Conservation (phyloP, 2,888 invertebrate genomes). For the Aleiodes alternator region DNA sequence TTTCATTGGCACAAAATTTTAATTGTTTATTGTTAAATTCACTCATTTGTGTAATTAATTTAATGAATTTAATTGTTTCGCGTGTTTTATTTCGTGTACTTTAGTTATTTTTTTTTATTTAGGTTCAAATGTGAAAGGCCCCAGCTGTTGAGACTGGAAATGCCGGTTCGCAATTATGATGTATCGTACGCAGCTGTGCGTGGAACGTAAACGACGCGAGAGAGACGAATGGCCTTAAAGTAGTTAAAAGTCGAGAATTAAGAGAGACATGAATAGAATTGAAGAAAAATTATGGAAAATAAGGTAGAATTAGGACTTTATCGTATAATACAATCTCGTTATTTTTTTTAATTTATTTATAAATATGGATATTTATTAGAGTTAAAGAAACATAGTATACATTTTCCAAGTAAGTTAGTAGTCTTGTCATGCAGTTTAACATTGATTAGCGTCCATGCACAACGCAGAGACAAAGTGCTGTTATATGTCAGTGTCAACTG, state of each 20-base stretch:
- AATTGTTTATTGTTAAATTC: too few relatives aligned
- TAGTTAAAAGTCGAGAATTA: constrained; percentile 15
- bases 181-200: constrained; percentile 41
- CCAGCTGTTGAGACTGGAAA: constrained; percentile 40
- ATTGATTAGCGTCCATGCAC: constrained; percentile 58
- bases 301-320: neutral
- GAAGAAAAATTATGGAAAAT: neutral
- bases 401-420: constrained; percentile 55
- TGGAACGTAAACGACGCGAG: constrained; percentile 37
- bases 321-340: neutral
- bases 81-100: neutral
- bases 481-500: constrained; percentile 56
- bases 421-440: constrained; percentile 55
- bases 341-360: constrained; percentile 32
- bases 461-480: constrained; percentile 57
- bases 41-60: neutral
- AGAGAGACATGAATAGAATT: constrained; percentile 8
- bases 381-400: constrained; percentile 27
- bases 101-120: constrained; percentile 1
- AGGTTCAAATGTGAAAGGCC: constrained; percentile 27
- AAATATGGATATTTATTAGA: constrained; percentile 29
- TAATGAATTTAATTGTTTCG: constrained; percentile 6
- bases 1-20: neutral
- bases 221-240: constrained; percentile 21
- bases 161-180: constrained; percentile 49